Percentiles rank a stretch among this genome's conserved stretches.
phyloP scores from a whole-genome alignment of 1,140 invertebrate species.

The Aphidius gifuensis region DNA sequence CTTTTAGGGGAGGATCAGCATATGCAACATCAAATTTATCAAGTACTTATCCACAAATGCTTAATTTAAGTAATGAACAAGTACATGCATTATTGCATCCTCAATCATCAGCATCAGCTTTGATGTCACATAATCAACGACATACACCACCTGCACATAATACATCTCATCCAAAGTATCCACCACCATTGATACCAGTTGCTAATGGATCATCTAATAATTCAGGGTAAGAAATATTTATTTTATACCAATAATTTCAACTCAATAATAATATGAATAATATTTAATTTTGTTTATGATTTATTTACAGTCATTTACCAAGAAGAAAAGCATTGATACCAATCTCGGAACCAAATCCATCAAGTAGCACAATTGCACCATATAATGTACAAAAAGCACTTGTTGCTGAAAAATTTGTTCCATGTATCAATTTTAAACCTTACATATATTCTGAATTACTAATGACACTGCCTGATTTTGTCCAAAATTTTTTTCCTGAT shows the following conservation, averaged over 20 bases:
- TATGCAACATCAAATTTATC: constrained; percentile 46
- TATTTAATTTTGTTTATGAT: background rate
- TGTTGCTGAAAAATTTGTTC: constrained; percentile 75
- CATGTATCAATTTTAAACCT: constrained; percentile 82
- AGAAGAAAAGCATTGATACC: constrained; percentile 61
- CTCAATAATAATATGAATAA: too few species aligned
- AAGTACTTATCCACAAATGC: constrained; percentile 51
- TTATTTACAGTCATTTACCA: constrained; percentile 41
- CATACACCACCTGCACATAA: constrained; percentile 50
- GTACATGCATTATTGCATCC: constrained; percentile 52
- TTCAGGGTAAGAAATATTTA: constrained; percentile 27
- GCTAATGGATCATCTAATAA: constrained; percentile 42
- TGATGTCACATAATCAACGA: constrained; percentile 49
- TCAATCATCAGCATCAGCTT: constrained; percentile 40
- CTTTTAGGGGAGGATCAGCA: constrained; percentile 54
- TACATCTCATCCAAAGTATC: constrained; percentile 53
- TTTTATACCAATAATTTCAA: constrained; percentile 1
- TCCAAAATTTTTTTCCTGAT: constrained; percentile 74
- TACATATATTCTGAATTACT: constrained; percentile 75
- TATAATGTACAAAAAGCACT: constrained; percentile 74
- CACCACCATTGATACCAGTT: constrained; percentile 59
- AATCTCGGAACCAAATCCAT: constrained; percentile 60
- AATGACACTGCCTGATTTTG: constrained; percentile 78
- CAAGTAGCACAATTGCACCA: constrained; percentile 62
- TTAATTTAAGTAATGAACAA: constrained; percentile 48